phyloP scores from a whole-genome alignment of 2,888 invertebrate species.

The Phoenoteleia sp. region DNA sequence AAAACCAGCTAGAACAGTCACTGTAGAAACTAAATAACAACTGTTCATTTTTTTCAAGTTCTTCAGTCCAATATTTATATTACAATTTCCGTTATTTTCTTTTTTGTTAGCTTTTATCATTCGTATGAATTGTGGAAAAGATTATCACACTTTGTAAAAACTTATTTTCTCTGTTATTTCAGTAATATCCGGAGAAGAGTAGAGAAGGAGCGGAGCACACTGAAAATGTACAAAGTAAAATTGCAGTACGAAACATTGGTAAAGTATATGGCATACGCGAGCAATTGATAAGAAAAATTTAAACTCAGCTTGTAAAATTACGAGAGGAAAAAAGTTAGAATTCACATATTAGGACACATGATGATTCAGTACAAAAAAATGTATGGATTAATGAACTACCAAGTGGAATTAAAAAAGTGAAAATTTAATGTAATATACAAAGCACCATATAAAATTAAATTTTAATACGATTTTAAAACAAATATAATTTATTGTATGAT shows the following conservation, averaged over 20 bases:
- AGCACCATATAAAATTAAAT: no score
- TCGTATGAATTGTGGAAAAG: not conserved
- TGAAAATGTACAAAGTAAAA: slow-evolving; percentile 1
- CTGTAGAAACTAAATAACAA: no score
- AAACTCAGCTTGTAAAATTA: not conserved
- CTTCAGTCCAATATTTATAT: no score
- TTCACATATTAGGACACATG: not conserved
- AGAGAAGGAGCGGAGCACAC: not conserved
- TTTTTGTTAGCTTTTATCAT: no score
- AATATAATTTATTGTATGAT: no score
- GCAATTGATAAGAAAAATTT: slow-evolving; percentile 11
- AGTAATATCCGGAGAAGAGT: not conserved
- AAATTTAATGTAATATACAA: no score
- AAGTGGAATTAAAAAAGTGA: not conserved
- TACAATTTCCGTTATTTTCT: no score
- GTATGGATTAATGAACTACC: not conserved
- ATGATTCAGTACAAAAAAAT: not conserved
- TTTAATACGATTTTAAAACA: no score
- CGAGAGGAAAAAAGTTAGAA: slow-evolving; percentile 1
- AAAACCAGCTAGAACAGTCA: no score
- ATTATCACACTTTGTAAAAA: not conserved
- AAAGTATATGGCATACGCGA: not conserved
- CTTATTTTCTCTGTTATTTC: not conserved
- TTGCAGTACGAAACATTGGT: slow-evolving; percentile 3
- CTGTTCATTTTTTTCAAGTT: no score